Evolutionary conservation across 2,113 vertebrate species (phyloP), one percentile per base, ranked within the genome.

Genomic region (Patagioenas fasciata): DNA sequence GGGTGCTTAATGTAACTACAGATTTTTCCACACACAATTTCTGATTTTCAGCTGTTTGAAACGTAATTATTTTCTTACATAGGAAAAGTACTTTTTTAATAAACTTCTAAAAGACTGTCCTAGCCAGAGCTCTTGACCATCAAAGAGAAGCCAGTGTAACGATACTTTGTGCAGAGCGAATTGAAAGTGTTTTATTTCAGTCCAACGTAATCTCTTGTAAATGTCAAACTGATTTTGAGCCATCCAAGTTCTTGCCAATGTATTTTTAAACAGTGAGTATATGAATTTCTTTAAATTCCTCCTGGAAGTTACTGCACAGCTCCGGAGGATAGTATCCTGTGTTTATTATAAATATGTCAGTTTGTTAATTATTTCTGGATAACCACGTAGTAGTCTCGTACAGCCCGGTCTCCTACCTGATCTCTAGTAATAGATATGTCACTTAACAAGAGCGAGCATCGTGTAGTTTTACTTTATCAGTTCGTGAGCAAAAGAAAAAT

Each of bases 371-470:
- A 64, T 88, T 96, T 85, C 72, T 91, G 8, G 50, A 7, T 86
- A 65, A 57, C 20, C 29, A 13, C 14, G 1, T 40, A 66, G 80
- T 57, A 36, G 9, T 69, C 40, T 80, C 86, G 85, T 66, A 64
- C 36, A 51, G 66, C 89, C 67, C 83, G 79, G 23, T 80, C 36
- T 20, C 81, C 77, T 69, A 40, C 56, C n/a, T 51, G 18, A 91
- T 97, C 80, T 93, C 96, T 86, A 83, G 74, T 95, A 97, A 97
- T 94, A 94, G 90, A 94, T 95, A 87, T 91, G 29, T 97, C 95
- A 92, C 81, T 95, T 96, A 89, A 85, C 80, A 85, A 83, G 58
- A 93, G 69, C 20, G 7, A 80, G 38, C 51, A 89, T 91, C 81
- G 84, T 80, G 89, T 96, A 69, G 62, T 87, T 96, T 96, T 92